A percentile compares a stretch with the other conserved stretches of the same genome.
Evolutionary conservation across 2,888 invertebrate species (phyloP).

Genomic region (Sarcophaga variegata): DNA sequence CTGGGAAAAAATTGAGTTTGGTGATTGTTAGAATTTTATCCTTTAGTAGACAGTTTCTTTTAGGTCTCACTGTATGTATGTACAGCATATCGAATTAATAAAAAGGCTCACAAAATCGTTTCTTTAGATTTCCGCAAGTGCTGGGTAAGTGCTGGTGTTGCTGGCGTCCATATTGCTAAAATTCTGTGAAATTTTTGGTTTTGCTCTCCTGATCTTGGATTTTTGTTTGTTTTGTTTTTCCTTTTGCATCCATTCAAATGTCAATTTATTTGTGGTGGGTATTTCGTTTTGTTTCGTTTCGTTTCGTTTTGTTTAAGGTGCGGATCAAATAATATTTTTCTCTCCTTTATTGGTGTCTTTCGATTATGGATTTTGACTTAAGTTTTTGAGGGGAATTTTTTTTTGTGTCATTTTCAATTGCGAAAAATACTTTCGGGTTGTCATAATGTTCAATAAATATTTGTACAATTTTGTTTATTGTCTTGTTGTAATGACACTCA

Average conservation of each 20-base stretch:
- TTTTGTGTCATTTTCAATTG: constrained; percentile 45
- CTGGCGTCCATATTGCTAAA: constrained; percentile 42
- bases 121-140: background rate
- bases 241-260: constrained; percentile 66
- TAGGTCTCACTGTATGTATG: too few relatives aligned
- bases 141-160: background rate
- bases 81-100: too few relatives aligned
- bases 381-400: background rate
- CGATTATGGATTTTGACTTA: background rate
- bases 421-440: constrained; percentile 58
- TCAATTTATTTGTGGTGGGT: constrained; percentile 56
- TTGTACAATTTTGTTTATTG: constrained; percentile 64
- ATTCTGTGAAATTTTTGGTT: constrained; percentile 46
- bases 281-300: constrained; percentile 25
- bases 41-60: too few relatives aligned
- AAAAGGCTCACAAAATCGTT: background rate
- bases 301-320: constrained; percentile 54
- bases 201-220: constrained; percentile 46
- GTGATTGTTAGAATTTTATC: too few relatives aligned
- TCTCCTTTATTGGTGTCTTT: constrained; percentile 3
- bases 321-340: constrained; percentile 58
- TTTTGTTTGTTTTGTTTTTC: constrained; percentile 23
- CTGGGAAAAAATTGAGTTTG: too few relatives aligned
- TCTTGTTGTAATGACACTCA: constrained; percentile 66
- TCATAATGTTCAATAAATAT: constrained; percentile 67